These are phyloP conservation scores for Perca fluviatilis DNA, from an alignment of 2,113 vertebrate species.

Conservation along the genomic window DNA sequence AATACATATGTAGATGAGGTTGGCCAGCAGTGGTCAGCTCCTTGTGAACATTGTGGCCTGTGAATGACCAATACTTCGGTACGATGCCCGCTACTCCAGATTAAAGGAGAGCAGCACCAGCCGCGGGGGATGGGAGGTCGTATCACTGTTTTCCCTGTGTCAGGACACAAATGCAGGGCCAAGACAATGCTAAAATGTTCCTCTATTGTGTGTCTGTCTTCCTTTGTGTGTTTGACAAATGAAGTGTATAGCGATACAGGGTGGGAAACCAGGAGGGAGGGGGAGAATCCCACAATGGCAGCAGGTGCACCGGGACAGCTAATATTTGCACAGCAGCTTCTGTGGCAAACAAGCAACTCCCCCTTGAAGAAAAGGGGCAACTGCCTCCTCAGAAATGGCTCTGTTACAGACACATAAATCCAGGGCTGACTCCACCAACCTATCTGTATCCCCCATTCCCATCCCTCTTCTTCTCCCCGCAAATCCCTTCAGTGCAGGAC, in stretches of 20 bases:
- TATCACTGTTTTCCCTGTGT: conserved; percentile 69
- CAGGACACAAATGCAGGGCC: conserved; percentile 59
- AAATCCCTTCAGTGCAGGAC: conserved; percentile 79
- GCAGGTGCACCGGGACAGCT: conserved; percentile 85
- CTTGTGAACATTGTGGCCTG: conserved; percentile 48
- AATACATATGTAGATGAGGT: conserved; percentile 72
- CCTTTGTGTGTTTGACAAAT: conserved; percentile 84
- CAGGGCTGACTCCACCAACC: conserved; percentile 68
- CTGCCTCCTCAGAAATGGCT: conserved; percentile 76
- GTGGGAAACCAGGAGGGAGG: conserved; percentile 67
- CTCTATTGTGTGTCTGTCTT: conserved; percentile 74
- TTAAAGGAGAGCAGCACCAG: conserved; percentile 57
- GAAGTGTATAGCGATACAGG: conserved; percentile 77
- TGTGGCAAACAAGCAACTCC: conserved; percentile 75
- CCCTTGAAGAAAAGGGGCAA: conserved; percentile 75
- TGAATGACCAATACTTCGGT: conserved; percentile 57
- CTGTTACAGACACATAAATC: conserved; percentile 82
- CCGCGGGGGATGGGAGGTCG: conserved; percentile 56
- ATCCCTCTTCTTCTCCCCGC: conserved; percentile 58
- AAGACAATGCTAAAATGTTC: conserved; percentile 69
- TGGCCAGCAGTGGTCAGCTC: conserved; percentile 51
- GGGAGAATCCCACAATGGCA: conserved; percentile 72
- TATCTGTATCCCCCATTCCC: conserved; percentile 36
- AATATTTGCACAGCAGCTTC: conserved; percentile 85
- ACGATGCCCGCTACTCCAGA: conserved; percentile 19